Conservation (phyloP, 2,888 invertebrate genomes). For the Protodeltote pygarga region DNA sequence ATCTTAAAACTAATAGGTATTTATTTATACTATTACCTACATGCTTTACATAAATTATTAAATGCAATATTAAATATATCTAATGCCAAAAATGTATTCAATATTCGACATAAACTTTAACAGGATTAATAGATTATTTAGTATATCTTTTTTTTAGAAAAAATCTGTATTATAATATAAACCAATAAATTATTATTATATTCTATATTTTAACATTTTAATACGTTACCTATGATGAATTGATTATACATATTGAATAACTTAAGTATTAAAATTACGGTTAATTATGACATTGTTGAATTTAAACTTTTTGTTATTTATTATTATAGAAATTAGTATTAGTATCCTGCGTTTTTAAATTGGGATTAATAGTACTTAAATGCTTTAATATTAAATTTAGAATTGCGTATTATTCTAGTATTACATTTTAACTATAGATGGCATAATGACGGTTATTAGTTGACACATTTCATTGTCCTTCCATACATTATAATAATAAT, state of each 20-base stretch:
- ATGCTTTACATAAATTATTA: background rate
- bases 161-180: conserved; percentile 3
- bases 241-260: conserved; percentile 34
- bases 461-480: no score
- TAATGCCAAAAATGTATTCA: no score
- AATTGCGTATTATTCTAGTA: conserved; percentile 30
- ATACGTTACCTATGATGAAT: conserved; percentile 40
- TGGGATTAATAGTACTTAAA: conserved; percentile 29
- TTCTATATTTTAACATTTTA: no score
- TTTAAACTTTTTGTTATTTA: conserved; percentile 32
- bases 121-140: no score
- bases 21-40: background rate
- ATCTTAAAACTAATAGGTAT: conserved; percentile 7
- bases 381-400: conserved; percentile 46
- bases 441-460: no score
- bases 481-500: no score
- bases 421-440: conserved; percentile 30
- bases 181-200: no score
- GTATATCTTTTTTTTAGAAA: no score
- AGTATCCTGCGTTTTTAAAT: conserved; percentile 27
- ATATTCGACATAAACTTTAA: no score
- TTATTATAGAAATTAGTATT: conserved; percentile 26
- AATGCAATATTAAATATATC: no score
- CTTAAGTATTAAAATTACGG: no score
- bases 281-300: conserved; percentile 29